Evolutionary conservation across 2,888 invertebrate genomes (phyloP).

Genomic region (Athripsodes cinereus): DNA sequence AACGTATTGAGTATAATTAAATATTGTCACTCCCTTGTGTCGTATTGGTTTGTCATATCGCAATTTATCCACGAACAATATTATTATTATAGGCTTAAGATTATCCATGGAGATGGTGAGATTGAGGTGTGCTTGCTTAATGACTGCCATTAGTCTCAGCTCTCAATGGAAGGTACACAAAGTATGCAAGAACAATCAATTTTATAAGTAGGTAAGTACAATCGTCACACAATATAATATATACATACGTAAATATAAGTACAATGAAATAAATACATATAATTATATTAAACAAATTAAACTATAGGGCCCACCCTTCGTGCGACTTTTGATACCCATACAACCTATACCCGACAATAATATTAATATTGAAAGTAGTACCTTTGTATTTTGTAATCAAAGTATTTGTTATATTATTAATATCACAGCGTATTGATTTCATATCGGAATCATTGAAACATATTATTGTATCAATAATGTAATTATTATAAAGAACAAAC

Average conservation of each 20-base stretch:
- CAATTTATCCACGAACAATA: conserved; percentile 21
- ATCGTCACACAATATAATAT: background rate
- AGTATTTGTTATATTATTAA: no score
- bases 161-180: background rate
- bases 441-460: no score
- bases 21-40: no score
- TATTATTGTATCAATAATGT: no score
- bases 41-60: conserved; percentile 7
- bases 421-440: no score
- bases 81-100: background rate
- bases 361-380: no score
- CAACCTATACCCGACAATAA: background rate
- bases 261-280: conserved; percentile 6
- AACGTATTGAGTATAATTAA: no score
- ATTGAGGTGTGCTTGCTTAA: conserved; percentile 24
- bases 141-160: background rate
- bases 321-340: background rate
- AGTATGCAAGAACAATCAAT: background rate
- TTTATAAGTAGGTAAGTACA: no score
- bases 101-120: conserved; percentile 2
- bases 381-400: no score
- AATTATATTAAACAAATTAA: conserved; percentile 7
- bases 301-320: conserved; percentile 15
- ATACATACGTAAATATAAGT: background rate
- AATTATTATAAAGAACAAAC: no score